Percentiles rank a stretch among this genome's conserved stretches.
Evolutionary conservation across 2,888 invertebrate species (phyloP).

Genomic region (Amphipyra berbera): DNA sequence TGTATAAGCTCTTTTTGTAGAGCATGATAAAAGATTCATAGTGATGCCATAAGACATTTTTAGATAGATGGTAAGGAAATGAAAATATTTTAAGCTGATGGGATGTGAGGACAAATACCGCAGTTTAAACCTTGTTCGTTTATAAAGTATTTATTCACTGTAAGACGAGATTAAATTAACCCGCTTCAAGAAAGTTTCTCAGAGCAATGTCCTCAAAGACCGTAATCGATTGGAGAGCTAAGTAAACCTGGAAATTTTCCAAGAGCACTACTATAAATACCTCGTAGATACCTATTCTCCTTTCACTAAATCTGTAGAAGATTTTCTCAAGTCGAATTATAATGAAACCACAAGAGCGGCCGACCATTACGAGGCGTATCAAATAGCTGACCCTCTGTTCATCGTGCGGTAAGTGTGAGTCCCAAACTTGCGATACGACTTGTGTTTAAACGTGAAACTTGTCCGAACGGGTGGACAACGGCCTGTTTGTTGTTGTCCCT

Average conservation of each 20-base stretch:
- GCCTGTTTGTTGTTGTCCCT: conserved; percentile 29
- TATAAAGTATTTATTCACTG: conserved; percentile 18
- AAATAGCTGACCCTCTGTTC: conserved; percentile 47
- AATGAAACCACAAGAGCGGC: conserved; percentile 47
- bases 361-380: conserved; percentile 50
- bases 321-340: conserved; percentile 43
- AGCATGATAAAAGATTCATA: conserved; percentile 1
- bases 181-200: conserved; percentile 22
- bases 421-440: conserved; percentile 54
- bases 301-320: conserved; percentile 34
- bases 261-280: conserved; percentile 17
- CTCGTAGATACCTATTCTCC: conserved; percentile 14
- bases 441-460: conserved; percentile 48
- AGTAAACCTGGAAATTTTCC: conserved; percentile 33
- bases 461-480: conserved; percentile 28
- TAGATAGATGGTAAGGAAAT: neutral
- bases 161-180: conserved; percentile 24
- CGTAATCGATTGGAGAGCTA: conserved; percentile 31
- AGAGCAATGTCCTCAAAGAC: conserved; percentile 24
- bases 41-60: neutral
- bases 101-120: conserved; percentile 5
- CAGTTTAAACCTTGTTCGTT: neutral
- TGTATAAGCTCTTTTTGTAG: neutral
- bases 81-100: neutral
- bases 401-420: conserved; percentile 38